Evolutionary conservation across 2,888 invertebrate genomes (phyloP), one percentile per base, ranked within the genome.

Genomic region (Leptinotarsa juncta): DNA sequence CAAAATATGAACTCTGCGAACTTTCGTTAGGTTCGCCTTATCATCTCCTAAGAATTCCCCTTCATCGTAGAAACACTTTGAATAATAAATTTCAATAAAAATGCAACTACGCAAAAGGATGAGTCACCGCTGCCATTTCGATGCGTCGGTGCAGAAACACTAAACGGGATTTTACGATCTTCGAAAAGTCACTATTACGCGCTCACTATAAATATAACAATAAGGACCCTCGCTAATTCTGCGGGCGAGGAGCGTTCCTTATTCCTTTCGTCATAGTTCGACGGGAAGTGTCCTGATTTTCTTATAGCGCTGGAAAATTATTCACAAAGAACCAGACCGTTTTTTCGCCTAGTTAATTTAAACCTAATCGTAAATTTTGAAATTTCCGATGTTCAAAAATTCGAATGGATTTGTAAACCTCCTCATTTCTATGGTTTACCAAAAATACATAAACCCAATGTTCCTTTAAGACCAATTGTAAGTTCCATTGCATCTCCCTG

Each of bases 121-220:
- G 75, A 77, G 51, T 75, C 77, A 77, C 70, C 73, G 53, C 51
- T 51, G 65, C 48, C 67, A 65, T 68, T 67, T 32, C 69, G 69
- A 67, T 74, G 62, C 62, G 42, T 67, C 71, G 68, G 60, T 68
- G 72, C 73, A 71, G 79, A 81, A 81, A 80, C 79, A 81, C 77
- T 82, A 80, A 79, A 79, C 79, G 82, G 82, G 81, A 83, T 83
- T 85, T 85, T 83, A 83, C 83, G 83, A 83, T 78, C 80, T 82
- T 83, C 79, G 75, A 82, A 82, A 79, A 80, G 79, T 80, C 80
- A 76, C 77, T 80, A 80, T 67, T 72, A 71, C 62, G 68, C 73
- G 73, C 49, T 71, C 49, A 74, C 67, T 49, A 70, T 72, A 72
- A 70, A 70, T 72, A 70, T 75, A 75, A 75, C 72, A 70, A 75